Base-by-base conservation (phyloP, 2,797 vertebrate species). In the Sebastes itinus region DNA sequence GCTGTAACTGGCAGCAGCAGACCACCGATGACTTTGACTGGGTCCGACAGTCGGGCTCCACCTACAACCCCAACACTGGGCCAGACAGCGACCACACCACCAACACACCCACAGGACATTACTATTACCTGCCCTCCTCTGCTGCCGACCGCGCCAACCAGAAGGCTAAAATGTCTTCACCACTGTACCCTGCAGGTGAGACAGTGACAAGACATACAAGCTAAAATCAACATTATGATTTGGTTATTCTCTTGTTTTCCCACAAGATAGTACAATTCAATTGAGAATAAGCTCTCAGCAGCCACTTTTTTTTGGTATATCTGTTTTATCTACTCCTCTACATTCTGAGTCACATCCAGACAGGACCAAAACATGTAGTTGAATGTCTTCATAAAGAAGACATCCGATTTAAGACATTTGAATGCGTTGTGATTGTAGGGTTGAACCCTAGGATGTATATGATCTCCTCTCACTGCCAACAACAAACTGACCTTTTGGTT, bases 61-160 rank as follows among this genome's bases (percentile, higher is more conserved):
- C 79, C 22, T 55, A 64, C 4, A 89, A 91, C 58, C 54, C 86
- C 32, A 76, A 92, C 87, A 92, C 94, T 3, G 94, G 93, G 67
- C 96, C 95, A 5, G 85, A 89, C 73, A 84, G 78, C 4, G 96
- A 96, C 89, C 95, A 96, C 91, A 95, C 95, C 87, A 95, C 95
- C 80, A 90, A 90, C 92, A 91, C 95, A 8, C 74, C 83, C 27
- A 33, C 4, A 1, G 96, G 96, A 32, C 83, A 93, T 75, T 96
- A 94, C 87, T 91, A 91, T 68, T 92, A 89, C 86, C 90, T 95
- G 77, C 70, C 91, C 11, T 93, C 93, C 25, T 88, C 75, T 25
- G 42, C 54, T 28, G 38, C 59, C 14, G 92, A 92, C 71, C 70
- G 3, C 22, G 55, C 70, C 3, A 78, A 81, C 18, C 86, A 95